Percentiles rank a stretch among this genome's conserved stretches.
Conservation (phyloP, 2,888 invertebrate species). For the Masnerella sp. region DNA sequence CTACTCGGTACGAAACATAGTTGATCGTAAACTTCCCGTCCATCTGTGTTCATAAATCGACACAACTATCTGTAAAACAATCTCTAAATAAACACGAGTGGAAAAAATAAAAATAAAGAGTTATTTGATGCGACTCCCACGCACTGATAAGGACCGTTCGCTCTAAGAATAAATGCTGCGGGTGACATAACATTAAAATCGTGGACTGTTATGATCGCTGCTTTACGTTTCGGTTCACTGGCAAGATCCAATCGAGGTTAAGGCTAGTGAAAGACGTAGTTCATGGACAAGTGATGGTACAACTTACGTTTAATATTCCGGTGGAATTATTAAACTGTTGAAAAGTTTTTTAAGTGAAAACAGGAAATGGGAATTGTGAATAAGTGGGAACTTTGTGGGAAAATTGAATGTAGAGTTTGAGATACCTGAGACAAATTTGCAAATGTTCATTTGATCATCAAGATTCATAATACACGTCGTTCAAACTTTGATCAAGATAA, state of each 20-base stretch:
- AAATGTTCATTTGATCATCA: not conserved
- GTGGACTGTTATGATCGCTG: slow-evolving; percentile 17
- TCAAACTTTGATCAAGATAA: slow-evolving; percentile 13
- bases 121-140: too few relatives aligned
- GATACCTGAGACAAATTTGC: not conserved
- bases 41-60: too few relatives aligned
- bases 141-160: too few relatives aligned
- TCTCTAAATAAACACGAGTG: too few relatives aligned
- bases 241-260: slow-evolving; percentile 52
- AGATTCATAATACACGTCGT: slow-evolving; percentile 2
- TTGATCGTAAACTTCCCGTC: too few relatives aligned
- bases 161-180: not conserved
- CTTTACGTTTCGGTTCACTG: slow-evolving; percentile 45
- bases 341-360: too few relatives aligned
- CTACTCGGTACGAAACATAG: too few relatives aligned
- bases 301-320: slow-evolving; percentile 8
- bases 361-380: too few relatives aligned
- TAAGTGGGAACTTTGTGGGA: too few relatives aligned
- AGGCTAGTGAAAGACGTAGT: slow-evolving; percentile 58
- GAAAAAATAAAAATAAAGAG: too few relatives aligned
- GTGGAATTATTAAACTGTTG: not conserved
- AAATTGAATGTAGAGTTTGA: not conserved
- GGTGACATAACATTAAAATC: slow-evolving; percentile 31
- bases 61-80: too few relatives aligned
- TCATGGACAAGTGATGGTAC: slow-evolving; percentile 41